These are phyloP conservation scores for Saccopteryx leptura DNA, from an alignment of 2,113 vertebrate species.

Conservation along the genomic window DNA sequence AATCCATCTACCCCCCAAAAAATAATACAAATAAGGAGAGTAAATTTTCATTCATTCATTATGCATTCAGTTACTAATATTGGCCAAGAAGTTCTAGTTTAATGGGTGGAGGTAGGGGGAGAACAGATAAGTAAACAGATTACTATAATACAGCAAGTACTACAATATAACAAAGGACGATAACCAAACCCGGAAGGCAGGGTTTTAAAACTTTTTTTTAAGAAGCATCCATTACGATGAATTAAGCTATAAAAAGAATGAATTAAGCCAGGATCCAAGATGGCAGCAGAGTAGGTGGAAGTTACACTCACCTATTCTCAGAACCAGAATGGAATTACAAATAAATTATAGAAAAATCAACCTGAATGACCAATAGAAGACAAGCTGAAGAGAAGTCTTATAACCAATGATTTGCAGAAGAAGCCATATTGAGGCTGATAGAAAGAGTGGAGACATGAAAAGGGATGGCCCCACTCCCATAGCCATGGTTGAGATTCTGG, in stretches of 20 bases:
- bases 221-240: background rate
- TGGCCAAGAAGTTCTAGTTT: background rate
- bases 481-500: too few relatives aligned
- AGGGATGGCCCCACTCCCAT: too few relatives aligned
- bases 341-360: too few relatives aligned
- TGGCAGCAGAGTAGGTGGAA: too few relatives aligned
- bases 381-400: too few relatives aligned
- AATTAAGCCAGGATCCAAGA: too few relatives aligned
- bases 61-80: background rate
- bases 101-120: background rate
- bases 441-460: too few relatives aligned
- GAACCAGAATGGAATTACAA: too few relatives aligned
- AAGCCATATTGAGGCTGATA: too few relatives aligned
- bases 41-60: slow-evolving; percentile 49
- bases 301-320: too few relatives aligned
- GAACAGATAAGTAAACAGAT: slow-evolving; percentile 10
- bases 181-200: background rate
- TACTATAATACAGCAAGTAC: background rate
- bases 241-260: background rate
- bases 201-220: background rate
- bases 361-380: too few relatives aligned
- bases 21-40: background rate
- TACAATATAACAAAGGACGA: background rate
- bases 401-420: too few relatives aligned
- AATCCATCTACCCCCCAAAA: background rate